Evolutionary conservation across 2,113 vertebrate species (phyloP).

Genomic region (Stegostoma tigrinum): DNA sequence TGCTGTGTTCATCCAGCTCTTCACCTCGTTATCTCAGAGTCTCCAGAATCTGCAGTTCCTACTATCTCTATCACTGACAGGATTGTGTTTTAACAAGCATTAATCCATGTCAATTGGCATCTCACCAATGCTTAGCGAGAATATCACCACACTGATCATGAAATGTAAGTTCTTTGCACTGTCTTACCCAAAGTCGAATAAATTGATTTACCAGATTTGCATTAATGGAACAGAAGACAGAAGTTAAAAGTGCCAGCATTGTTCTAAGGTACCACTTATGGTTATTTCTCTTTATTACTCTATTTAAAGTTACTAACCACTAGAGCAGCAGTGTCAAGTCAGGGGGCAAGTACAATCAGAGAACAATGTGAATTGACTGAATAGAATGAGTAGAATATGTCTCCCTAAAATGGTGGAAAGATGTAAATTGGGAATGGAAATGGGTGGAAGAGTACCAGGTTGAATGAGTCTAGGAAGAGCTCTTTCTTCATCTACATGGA

Average conservation of each 20-base stretch:
- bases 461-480: not conserved
- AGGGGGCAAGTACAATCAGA: not conserved
- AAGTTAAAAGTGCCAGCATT: not conserved
- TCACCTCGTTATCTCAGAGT: no score
- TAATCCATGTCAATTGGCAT: no score
- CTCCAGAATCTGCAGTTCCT: no score
- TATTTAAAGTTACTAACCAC: not conserved
- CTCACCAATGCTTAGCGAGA: no score
- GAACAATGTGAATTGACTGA: not conserved
- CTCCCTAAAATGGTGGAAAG: not conserved
- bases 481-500: not conserved
- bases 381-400: not conserved
- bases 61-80: no score
- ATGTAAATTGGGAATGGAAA: not conserved
- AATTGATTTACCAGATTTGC: not conserved
- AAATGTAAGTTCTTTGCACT: not conserved
- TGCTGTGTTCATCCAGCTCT: no score
- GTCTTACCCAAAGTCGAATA: not conserved
- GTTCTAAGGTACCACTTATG: not conserved
- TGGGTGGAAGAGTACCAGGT: not conserved
- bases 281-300: not conserved
- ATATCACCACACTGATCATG: no score
- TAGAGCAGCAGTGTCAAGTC: not conserved
- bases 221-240: not conserved
- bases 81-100: no score